A percentile compares a stretch with the other conserved stretches of the same genome.
Evolutionary conservation across 2,888 invertebrate genomes (phyloP).

Genomic region (Cetonia aurata): DNA sequence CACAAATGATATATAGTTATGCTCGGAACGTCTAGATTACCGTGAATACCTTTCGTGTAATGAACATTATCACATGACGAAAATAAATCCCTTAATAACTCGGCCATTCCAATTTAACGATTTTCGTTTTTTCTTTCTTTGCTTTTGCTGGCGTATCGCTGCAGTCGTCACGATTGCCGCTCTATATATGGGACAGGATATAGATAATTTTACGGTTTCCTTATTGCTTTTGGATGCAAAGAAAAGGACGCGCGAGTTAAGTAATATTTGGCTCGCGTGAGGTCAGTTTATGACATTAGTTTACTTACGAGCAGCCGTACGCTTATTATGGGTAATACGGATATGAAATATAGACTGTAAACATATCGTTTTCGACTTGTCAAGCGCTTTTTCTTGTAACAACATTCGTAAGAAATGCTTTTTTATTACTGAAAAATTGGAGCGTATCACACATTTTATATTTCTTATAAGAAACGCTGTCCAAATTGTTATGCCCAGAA

Average conservation of each 20-base stretch:
- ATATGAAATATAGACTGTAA: constrained; percentile 31
- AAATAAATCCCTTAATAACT: constrained; percentile 32
- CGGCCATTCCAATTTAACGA: constrained; percentile 30
- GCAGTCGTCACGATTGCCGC: constrained; percentile 10
- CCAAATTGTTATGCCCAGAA: too few species aligned
- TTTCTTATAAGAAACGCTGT: too few species aligned
- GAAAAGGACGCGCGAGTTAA: constrained; percentile 19
- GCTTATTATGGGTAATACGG: constrained; percentile 15
- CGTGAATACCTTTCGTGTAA: constrained; percentile 18
- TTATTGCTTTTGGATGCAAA: constrained; percentile 28
- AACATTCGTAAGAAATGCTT: neutral
- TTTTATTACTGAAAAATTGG: neutral
- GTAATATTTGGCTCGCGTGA: constrained; percentile 19
- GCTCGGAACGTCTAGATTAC: constrained; percentile 8
- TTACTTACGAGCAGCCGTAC: constrained; percentile 8
- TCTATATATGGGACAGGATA: constrained; percentile 37
- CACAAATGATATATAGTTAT: constrained; percentile 28
- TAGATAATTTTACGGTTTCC: constrained; percentile 26
- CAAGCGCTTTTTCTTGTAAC: neutral
- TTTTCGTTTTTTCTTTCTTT: constrained; percentile 8
- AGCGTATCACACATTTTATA: neutral
- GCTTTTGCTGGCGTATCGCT: constrained; percentile 8
- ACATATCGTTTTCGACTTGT: constrained; percentile 20
- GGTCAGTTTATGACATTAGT: constrained; percentile 12
- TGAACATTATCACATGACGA: constrained; percentile 15